A percentile compares a stretch with the other conserved stretches of the same genome.
These are phyloP conservation scores for Embidobia sp. DNA, from an alignment of 2,888 invertebrate species.

Conservation along the genomic window DNA sequence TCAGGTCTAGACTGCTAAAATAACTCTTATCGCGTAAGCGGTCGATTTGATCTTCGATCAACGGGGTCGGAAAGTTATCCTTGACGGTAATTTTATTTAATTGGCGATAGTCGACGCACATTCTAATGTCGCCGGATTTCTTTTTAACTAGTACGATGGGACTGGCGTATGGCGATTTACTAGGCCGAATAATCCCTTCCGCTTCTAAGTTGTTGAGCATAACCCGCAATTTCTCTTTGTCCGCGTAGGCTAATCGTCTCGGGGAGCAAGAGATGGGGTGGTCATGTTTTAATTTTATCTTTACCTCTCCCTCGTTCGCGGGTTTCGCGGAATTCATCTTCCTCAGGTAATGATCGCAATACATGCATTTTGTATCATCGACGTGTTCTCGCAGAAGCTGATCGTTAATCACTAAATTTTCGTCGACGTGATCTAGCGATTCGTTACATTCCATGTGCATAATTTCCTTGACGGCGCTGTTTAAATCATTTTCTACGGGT, in stretches of 20 bases:
- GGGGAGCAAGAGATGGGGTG: constrained; percentile 9
- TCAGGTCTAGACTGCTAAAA: constrained; percentile 9
- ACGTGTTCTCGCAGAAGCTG: not conserved
- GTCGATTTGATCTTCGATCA: constrained; percentile 24
- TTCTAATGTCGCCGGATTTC: constrained; percentile 4
- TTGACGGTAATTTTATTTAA: constrained; percentile 7
- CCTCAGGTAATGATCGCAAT: not conserved
- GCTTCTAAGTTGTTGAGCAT: too few species aligned
- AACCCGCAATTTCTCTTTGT: constrained; percentile 31
- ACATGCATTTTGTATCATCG: too few species aligned
- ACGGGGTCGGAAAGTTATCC: constrained; percentile 15
- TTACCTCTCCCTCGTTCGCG: too few species aligned
- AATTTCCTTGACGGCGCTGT: too few species aligned
- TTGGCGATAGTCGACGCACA: constrained; percentile 3
- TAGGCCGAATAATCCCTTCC: not conserved
- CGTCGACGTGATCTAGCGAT: not conserved
- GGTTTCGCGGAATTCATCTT: too few species aligned
- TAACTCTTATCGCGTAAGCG: constrained; percentile 2
- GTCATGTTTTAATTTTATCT: not conserved
- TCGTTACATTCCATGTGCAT: constrained; percentile 17
- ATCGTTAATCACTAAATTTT: not conserved
- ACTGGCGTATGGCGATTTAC: constrained; percentile 7
- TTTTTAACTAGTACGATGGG: constrained; percentile 12
- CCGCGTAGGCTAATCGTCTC: constrained; percentile 14
- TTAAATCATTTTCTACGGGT: too few species aligned